phyloP scores from a whole-genome alignment of 1,140 invertebrate species.

The Helicorthomorpha holstii region DNA sequence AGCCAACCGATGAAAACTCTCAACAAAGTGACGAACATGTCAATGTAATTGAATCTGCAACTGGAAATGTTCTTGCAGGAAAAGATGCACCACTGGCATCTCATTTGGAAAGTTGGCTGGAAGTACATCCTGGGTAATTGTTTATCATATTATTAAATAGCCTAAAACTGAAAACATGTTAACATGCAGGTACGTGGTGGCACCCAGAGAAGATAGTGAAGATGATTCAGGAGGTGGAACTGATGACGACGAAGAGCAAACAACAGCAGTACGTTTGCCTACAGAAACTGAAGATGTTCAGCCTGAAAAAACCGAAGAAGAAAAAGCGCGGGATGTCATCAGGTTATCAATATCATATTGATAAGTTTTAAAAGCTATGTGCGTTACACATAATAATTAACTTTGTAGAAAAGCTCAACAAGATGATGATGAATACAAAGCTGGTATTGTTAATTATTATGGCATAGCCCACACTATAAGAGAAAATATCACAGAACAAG shows the following conservation, averaged over 20 bases:
- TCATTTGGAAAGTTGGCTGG: slow-evolving; percentile 58
- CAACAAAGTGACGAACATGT: slow-evolving; percentile 58
- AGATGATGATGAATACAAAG: slow-evolving; percentile 82
- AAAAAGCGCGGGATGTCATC: neutral
- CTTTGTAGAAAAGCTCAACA: slow-evolving; percentile 50
- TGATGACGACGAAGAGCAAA: slow-evolving; percentile 5
- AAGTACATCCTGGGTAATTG: slow-evolving; percentile 32
- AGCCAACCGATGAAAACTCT: slow-evolving; percentile 36
- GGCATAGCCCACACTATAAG: slow-evolving; percentile 85
- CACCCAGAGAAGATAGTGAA: slow-evolving; percentile 25
- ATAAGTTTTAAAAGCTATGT: no score
- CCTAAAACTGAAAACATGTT: slow-evolving; percentile 1
- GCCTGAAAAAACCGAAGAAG: slow-evolving; percentile 5
- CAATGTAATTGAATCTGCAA: slow-evolving; percentile 69
- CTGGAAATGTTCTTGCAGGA: slow-evolving; percentile 59
- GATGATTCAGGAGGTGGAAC: slow-evolving; percentile 27
- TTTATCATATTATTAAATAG: neutral
- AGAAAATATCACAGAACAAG: slow-evolving; percentile 83
- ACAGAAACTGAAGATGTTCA: neutral
- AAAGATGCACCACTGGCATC: slow-evolving; percentile 79
- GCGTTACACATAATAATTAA: neutral
- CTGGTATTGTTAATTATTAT: slow-evolving; percentile 37
- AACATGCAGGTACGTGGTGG: slow-evolving; percentile 43
- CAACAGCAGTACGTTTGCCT: no score
- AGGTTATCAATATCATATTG: no score